Evolutionary conservation across 1,140 invertebrate species (phyloP).

Genomic region (Laodelphax striatellus): DNA sequence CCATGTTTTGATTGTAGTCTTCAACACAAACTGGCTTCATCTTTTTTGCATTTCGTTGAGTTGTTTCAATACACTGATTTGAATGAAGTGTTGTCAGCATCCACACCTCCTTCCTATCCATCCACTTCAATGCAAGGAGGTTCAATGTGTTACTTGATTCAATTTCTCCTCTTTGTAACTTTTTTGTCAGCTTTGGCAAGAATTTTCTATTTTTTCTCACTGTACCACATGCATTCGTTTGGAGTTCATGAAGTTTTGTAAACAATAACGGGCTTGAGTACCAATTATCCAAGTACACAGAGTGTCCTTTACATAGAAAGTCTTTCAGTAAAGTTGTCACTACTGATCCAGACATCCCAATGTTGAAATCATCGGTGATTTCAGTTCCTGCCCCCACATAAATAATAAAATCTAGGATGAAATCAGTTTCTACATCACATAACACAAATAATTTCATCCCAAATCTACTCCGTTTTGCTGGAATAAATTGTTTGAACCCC

Average conservation of each 20-base stretch:
- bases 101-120: constrained; percentile 23
- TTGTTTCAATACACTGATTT: constrained; percentile 15
- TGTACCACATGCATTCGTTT: constrained; percentile 25
- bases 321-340: constrained; percentile 23
- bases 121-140: constrained; percentile 26
- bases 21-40: constrained; percentile 28
- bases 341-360: constrained; percentile 23
- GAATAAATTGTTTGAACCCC: constrained; percentile 23
- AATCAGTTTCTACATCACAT: constrained; percentile 15
- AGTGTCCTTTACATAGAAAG: constrained; percentile 23
- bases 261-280: constrained; percentile 24
- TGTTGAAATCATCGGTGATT: background rate
- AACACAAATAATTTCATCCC: constrained; percentile 12
- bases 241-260: constrained; percentile 17
- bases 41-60: background rate
- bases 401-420: constrained; percentile 14
- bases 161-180: constrained; percentile 20
- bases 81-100: constrained; percentile 26
- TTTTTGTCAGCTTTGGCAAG: constrained; percentile 24
- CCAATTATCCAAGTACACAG: constrained; percentile 25
- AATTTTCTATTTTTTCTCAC: constrained; percentile 21
- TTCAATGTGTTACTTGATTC: constrained; percentile 5
- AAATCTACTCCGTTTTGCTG: constrained; percentile 17
- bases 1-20: constrained; percentile 30
- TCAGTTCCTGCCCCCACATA: constrained; percentile 11